Conservation (phyloP, 2,888 invertebrate genomes). For the Amphipoea lucens region DNA sequence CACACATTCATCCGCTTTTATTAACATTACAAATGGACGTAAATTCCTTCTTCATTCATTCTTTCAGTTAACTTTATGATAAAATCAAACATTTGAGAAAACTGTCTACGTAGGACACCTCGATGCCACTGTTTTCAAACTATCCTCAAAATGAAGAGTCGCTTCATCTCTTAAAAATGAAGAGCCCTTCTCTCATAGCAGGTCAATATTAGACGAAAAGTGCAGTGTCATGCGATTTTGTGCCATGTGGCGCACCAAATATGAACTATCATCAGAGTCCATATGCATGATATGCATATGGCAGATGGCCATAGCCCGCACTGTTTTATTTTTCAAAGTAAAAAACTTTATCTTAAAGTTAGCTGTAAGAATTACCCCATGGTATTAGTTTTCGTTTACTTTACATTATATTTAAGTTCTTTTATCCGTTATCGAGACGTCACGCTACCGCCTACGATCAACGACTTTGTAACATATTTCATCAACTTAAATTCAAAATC, state of each 20-base stretch:
- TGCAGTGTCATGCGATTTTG: background rate
- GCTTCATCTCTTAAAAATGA: background rate
- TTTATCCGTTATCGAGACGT: conserved; percentile 83
- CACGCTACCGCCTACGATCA: conserved; percentile 79
- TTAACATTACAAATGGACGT: conserved; percentile 27
- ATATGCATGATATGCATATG: too few relatives aligned
- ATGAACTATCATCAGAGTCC: background rate
- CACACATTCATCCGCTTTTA: conserved; percentile 32
- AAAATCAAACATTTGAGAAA: background rate
- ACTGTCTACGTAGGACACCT: background rate
- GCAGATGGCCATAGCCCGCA: too few relatives aligned
- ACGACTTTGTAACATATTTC: conserved; percentile 52
- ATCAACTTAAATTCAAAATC: conserved; percentile 10
- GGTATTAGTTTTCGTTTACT: conserved; percentile 34
- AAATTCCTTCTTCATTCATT: conserved; percentile 2
- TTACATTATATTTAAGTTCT: conserved; percentile 46
- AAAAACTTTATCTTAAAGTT: conserved; percentile 17
- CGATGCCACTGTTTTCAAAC: background rate
- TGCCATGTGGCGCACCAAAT: background rate
- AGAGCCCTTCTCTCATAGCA: background rate
- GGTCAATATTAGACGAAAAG: background rate
- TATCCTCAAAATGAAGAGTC: background rate
- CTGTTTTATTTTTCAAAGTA: background rate
- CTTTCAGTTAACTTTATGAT: conserved; percentile 28
- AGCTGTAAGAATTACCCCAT: conserved; percentile 19